These are phyloP conservation scores for Anastatus disparis DNA, from an alignment of 1,140 invertebrate genomes.

Conservation along the genomic window DNA sequence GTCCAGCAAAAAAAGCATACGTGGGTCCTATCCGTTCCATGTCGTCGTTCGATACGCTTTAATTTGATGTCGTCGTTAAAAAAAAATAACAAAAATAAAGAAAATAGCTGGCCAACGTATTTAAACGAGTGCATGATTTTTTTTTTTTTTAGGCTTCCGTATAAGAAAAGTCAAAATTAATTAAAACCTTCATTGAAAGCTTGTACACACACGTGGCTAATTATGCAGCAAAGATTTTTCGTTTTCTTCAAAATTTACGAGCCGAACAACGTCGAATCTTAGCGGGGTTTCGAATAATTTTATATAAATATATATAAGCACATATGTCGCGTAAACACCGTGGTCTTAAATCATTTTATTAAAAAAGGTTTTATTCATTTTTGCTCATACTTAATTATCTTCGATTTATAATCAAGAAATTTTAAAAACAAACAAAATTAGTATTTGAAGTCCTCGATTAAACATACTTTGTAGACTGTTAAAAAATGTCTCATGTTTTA, in stretches of 20 bases:
- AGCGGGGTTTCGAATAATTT: not conserved
- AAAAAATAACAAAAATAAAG: no score
- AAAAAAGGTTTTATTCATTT: no score
- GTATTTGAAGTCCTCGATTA: conserved; percentile 8
- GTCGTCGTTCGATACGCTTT: no score
- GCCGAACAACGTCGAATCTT: not conserved
- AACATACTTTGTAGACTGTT: conserved; percentile 13
- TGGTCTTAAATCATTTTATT: not conserved
- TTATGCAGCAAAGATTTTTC: not conserved
- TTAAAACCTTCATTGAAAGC: not conserved
- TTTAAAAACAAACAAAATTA: not conserved
- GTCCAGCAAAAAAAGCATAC: no score
- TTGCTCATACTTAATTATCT: not conserved
- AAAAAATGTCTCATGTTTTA: no score
- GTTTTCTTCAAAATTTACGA: conserved; percentile 1
- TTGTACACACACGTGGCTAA: not conserved
- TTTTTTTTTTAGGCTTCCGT: no score
- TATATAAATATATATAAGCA: not conserved
- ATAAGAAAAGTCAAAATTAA: conserved; percentile 21
- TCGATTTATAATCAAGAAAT: conserved; percentile 6
- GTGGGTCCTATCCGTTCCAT: no score
- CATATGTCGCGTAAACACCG: not conserved
- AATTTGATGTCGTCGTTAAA: no score
- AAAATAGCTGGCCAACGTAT: no score
- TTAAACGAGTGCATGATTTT: no score